Evolutionary conservation across 2,797 vertebrate genomes (phyloP), one percentile per base, ranked within the genome.

Genomic region (Microctenopoma steveboyesi): DNA sequence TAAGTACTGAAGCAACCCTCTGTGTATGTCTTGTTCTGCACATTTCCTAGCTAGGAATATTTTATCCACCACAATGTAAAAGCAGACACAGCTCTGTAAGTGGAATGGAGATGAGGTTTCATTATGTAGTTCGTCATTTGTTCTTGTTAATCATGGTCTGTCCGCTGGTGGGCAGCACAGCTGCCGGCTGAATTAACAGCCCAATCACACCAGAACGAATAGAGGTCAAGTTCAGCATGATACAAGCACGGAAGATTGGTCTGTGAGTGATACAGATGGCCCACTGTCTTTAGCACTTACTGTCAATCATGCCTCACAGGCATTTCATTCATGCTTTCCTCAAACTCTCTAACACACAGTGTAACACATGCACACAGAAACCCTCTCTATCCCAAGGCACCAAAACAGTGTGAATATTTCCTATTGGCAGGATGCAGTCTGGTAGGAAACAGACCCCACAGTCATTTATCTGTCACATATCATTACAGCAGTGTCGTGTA

Each of bases 171-270:
- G 46, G 70, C 74, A 7, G 50, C 65, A 68, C 71, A 80, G 69
- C 70, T 81, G 63, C 51, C n/a, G 12, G 56, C 73, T 73, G 63
- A 88, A 81, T 85, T 77, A 76, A 81, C 76, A 79, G 59, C 74
- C 66, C 55, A 57, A 72, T 85, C 81, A 62, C 53, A 64, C 55
- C 52, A 48, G 22, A 72, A 65, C 78, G 69, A 55, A 66, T 30
- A 28, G 63, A 86, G 79, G 78, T 80, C 27, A 72, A 69, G 62
- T 76, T 84, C 69, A 67, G 64, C 27, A 47, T 25, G 47, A 45
- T 13, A 49, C 61, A 15, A 61, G 43, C 43, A 53, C 47, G 35
- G 35, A 76, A 65, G 61, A 74, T 45, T 62, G 62, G 46, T 65
- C 56, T 63, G 61, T 69, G 62, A 76, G 57, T 48, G 47, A 71